Base-by-base conservation (phyloP, 2,797 vertebrate species). In the Clamator glandarius region DNA sequence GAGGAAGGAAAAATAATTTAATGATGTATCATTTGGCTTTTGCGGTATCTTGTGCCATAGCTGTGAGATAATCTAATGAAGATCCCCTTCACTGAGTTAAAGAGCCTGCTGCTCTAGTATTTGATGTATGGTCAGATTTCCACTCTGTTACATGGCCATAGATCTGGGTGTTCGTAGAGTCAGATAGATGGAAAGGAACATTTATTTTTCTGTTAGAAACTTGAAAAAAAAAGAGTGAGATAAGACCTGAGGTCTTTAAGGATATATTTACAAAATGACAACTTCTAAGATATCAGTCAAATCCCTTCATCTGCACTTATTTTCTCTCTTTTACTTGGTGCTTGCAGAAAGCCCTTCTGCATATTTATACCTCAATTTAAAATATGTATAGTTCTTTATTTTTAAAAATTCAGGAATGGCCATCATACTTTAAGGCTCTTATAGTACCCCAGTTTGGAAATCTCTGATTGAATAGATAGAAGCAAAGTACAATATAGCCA, bases 21-120 rank as follows among this genome's bases (percentile, higher is more conserved):
- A 91, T 90, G 69, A 94, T 82, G 59, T 82, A 73, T 95, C 59
- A 33, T 90, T 92, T 95, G 92, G 70, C 73, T 92, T 93, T 95
- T 92, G 54, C 29, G 11, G 20, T 77, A 33, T 48, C 48, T 89
- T 91, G 58, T 94, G 82, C 90, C 76, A 82, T 93, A 95, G 84
- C 82, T 92, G 41, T 92, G 57, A 90, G 44, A 80, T 89, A 95
- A 94, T 91, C 74, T 89, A 87, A 92, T 93, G 76, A 86, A 82
- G 42, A 70, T 54, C 16, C 57, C 35, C 15, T 19, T 91, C 64
- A 75, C 61, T 78, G 59, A 58, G 76, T 92, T 95, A 92, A 92
- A 91, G 74, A 92, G 67, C 46, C n/a, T 85, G 26, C 8, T 90
- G 70, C 67, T 87, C 48, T 92, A 85, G 67, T 75, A 59, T 83